Conservation (phyloP, 2,888 invertebrate species). For the Oasisia sp. region DNA sequence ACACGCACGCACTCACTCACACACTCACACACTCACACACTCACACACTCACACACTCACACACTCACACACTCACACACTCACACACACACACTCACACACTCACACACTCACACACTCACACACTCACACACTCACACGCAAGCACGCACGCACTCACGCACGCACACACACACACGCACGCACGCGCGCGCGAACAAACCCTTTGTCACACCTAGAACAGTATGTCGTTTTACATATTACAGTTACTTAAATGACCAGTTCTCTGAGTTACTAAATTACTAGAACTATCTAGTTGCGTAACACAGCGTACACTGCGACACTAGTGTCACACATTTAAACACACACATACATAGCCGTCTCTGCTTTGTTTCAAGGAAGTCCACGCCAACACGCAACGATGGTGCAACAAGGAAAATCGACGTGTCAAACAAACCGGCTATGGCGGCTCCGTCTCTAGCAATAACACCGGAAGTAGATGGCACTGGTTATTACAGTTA, state of each 20-base stretch:
- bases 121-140: too few species aligned
- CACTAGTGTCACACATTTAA: not conserved
- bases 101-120: too few species aligned
- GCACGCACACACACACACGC: too few species aligned
- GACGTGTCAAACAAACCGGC: not conserved
- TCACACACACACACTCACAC: too few species aligned
- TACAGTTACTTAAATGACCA: not conserved
- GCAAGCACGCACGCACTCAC: too few species aligned
- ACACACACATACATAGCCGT: not conserved
- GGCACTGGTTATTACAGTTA: not conserved
- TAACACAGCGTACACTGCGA: not conserved
- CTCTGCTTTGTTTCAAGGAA: not conserved
- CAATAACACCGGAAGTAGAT: not conserved
- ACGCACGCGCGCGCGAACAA: not conserved
- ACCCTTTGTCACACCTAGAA: not conserved
- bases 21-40: too few species aligned
- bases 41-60: too few species aligned
- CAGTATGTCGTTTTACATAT: not conserved
- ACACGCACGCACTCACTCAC: too few species aligned
- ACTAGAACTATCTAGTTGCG: not conserved
- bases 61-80: too few species aligned
- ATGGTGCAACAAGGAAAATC: not conserved
- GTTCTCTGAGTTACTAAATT: not conserved
- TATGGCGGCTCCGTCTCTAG: not conserved
- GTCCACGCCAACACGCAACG: not conserved